Percentiles rank a stretch among this genome's conserved stretches.
These are phyloP conservation scores for Elysia chlorotica DNA, from an alignment of 1,140 invertebrate genomes.

Conservation along the genomic window DNA sequence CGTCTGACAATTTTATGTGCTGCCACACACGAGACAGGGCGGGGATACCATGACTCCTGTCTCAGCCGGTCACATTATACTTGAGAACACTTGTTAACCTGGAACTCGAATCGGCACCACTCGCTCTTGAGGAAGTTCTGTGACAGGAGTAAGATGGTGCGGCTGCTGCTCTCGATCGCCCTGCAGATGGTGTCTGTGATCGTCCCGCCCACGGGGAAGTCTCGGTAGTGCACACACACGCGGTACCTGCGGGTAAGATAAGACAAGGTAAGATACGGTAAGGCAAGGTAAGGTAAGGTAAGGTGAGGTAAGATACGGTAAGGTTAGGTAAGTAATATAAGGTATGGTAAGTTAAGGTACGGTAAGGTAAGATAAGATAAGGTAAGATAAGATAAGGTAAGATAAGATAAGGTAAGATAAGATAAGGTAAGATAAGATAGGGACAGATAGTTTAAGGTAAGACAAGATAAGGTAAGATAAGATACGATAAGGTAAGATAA, in stretches of 20 bases:
- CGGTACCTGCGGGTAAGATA: conserved; percentile 24
- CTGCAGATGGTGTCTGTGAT: neutral
- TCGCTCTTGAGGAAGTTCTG: conserved; percentile 37
- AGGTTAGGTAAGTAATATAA: neutral
- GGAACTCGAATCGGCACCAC: conserved; percentile 47
- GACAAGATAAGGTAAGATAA: no score
- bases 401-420: neutral
- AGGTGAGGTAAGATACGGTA: neutral
- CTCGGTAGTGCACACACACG: conserved; percentile 39
- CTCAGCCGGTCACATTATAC: no score
- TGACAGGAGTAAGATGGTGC: conserved; percentile 38
- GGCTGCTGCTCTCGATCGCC: conserved; percentile 26
- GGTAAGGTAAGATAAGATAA: neutral
- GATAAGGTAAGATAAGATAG: no score
- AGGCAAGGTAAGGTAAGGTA: neutral
- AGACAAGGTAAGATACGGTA: neutral
- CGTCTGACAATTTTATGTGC: no score
- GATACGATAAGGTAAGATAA: no score
- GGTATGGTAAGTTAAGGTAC: neutral
- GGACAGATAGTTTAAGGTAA: no score
- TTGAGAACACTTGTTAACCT: conserved; percentile 11
- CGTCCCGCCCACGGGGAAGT: neutral
- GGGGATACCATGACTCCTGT: no score
- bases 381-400: neutral
- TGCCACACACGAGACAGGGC: no score